Evolutionary conservation across 2,888 invertebrate genomes (phyloP), one percentile per base, ranked within the genome.

Genomic region (Lissocephala sabroskyi): DNA sequence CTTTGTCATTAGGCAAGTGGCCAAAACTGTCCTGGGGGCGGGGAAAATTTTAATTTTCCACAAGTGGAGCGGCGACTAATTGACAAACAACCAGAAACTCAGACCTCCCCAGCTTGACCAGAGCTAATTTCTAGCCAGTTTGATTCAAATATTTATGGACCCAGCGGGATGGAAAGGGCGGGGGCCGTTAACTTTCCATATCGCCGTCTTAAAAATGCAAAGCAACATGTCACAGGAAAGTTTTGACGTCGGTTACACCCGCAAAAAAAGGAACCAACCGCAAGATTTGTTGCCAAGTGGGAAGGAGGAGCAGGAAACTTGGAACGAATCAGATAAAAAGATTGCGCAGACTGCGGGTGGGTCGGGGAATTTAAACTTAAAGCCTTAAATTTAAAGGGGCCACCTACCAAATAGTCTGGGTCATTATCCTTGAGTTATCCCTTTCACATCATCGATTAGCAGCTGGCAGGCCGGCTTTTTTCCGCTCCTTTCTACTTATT

Each of bases 351-450:
- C n/a, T n/a, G n/a, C n/a, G n/a, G n/a, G n/a, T n/a, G n/a, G n/a
- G n/a, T n/a, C n/a, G n/a, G n/a, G n/a, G 7, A 23, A 23, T 23
- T 23, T 5, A 23, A 23, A 23, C 23, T 23, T 23, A 7, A 23
- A 23, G 23, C 23, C 23, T 23, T 23, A 23, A 23, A 23, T 23
- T 14, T 11, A 4, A 33, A 14, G 33, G 3, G 23, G 23, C 23
- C 3, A 56, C 64, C 7, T 58, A 76, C 54, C 60, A 45, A 48
- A 53, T 46, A 49, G 50, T 52, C 60, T 66, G 45, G 67, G 74
- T 68, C 67, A 77, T 65, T 70, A 75, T 70, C 68, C 65, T 79
- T 66, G 60, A 64, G 59, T 77, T 79, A 80, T 80, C 75, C 79
- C 75, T 65, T 51, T 45, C 26, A 60, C 68, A 65, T 76, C 79